These are phyloP conservation scores for Drosophila pseudotalamancana DNA, from an alignment of 2,888 invertebrate species.

Conservation along the genomic window DNA sequence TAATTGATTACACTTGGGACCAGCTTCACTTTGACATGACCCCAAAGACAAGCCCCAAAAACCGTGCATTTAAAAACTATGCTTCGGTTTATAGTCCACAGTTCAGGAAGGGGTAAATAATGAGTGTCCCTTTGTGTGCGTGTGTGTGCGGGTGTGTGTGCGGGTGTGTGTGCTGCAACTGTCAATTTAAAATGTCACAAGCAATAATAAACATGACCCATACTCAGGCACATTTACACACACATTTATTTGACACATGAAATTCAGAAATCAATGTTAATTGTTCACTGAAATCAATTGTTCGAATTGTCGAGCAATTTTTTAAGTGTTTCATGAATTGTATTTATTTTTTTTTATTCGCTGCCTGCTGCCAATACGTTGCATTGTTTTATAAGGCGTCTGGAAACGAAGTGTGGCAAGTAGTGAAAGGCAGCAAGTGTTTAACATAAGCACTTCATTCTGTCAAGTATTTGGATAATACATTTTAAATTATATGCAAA, in stretches of 20 bases:
- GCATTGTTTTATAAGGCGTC: slow-evolving; percentile 40
- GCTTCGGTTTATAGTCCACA: slow-evolving; percentile 33
- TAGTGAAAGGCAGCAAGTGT: neutral
- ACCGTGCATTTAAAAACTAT: slow-evolving; percentile 48
- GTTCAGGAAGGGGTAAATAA: slow-evolving; percentile 1
- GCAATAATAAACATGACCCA: slow-evolving; percentile 44
- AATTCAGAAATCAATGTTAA: slow-evolving; percentile 49
- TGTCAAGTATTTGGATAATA: neutral
- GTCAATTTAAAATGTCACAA: slow-evolving; percentile 58
- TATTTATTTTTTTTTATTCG: slow-evolving; percentile 28
- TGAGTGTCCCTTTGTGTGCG: slow-evolving; percentile 15
- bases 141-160: slow-evolving; percentile 3
- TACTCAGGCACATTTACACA: slow-evolving; percentile 2
- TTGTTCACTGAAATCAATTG: slow-evolving; percentile 58
- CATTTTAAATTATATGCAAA: neutral
- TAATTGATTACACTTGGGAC: slow-evolving; percentile 66
- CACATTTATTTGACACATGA: slow-evolving; percentile 23
- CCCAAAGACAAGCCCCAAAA: slow-evolving; percentile 10
- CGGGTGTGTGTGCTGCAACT: slow-evolving; percentile 30
- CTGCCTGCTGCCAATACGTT: slow-evolving; percentile 7
- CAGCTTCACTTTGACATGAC: slow-evolving; percentile 44
- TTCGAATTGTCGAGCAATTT: slow-evolving; percentile 37
- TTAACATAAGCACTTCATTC: neutral
- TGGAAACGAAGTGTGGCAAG: neutral
- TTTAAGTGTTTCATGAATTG: slow-evolving; percentile 42